A percentile compares a stretch with the other conserved stretches of the same genome.
phyloP scores from a whole-genome alignment of 2,113 vertebrate species.

The Ondatra zibethicus region DNA sequence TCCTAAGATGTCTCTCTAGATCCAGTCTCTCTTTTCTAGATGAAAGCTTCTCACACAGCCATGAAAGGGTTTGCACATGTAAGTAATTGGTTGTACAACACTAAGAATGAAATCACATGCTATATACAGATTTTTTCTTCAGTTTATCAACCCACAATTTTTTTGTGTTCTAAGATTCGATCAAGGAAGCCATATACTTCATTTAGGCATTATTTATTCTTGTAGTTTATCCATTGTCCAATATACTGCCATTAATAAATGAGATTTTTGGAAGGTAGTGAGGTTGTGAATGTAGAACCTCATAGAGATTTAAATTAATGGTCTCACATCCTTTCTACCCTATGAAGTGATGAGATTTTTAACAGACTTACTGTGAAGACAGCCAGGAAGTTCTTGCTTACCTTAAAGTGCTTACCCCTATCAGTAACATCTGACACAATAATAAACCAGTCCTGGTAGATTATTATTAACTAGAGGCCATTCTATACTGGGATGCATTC shows the following conservation, averaged over 20 bases:
- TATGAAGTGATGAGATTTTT: no score
- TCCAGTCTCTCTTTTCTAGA: neutral
- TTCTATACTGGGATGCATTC: neutral
- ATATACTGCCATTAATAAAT: neutral
- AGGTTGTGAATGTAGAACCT: neutral
- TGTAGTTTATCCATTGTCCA: neutral
- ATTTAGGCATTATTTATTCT: neutral
- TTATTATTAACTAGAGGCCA: neutral
- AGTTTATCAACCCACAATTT: neutral
- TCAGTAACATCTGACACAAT: neutral
- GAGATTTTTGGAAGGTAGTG: fast-evolving
- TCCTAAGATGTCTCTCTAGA: neutral
- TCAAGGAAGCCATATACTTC: neutral
- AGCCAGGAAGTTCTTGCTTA: neutral
- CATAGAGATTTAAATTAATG: no score
- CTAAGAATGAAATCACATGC: neutral
- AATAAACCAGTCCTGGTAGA: neutral
- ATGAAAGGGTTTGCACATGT: neutral
- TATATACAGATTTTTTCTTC: neutral
- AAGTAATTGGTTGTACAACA: neutral
- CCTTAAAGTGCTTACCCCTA: neutral
- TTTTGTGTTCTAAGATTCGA: neutral
- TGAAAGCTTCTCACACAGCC: neutral
- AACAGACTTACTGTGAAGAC: neutral
- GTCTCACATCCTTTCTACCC: no score